Evolutionary conservation across 2,113 vertebrate species (phyloP).

Genomic region (Actenoides hombroni): DNA sequence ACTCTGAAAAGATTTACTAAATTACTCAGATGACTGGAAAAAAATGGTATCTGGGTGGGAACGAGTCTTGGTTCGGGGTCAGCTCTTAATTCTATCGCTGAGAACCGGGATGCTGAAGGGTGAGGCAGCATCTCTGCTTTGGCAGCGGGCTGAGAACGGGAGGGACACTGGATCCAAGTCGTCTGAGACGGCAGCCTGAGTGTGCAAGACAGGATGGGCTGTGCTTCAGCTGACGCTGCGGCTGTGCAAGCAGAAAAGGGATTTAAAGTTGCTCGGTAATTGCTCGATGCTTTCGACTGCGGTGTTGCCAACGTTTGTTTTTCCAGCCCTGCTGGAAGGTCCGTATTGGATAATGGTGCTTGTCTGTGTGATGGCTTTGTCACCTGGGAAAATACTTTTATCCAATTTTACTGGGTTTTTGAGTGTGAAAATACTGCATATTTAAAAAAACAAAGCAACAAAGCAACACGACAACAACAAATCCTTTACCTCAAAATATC

Average conservation of each 20-base stretch:
- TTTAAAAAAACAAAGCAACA: not conserved
- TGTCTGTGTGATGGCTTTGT: not conserved
- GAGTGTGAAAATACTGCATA: not conserved
- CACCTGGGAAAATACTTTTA: not conserved
- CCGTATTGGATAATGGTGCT: accelerated
- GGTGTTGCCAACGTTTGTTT: not conserved
- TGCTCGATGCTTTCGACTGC: not conserved
- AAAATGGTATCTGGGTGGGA: not conserved
- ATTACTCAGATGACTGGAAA: not conserved
- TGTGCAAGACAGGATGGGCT: not conserved
- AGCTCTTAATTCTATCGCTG: not conserved
- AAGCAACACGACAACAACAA: not conserved
- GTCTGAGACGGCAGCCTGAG: not conserved
- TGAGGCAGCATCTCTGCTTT: not conserved
- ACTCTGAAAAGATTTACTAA: not conserved
- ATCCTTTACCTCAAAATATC: not conserved
- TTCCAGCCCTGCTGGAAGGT: not conserved
- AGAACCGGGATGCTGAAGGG: not conserved
- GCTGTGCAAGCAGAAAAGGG: not conserved
- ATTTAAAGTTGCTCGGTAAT: not conserved
- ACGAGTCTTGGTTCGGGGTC: not conserved
- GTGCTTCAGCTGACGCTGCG: not conserved
- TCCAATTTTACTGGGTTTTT: not conserved
- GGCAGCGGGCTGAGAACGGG: not conserved
- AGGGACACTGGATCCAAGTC: not conserved